Evolutionary conservation across 1,140 invertebrate genomes (phyloP).

Genomic region (Drosophila sechellia): DNA sequence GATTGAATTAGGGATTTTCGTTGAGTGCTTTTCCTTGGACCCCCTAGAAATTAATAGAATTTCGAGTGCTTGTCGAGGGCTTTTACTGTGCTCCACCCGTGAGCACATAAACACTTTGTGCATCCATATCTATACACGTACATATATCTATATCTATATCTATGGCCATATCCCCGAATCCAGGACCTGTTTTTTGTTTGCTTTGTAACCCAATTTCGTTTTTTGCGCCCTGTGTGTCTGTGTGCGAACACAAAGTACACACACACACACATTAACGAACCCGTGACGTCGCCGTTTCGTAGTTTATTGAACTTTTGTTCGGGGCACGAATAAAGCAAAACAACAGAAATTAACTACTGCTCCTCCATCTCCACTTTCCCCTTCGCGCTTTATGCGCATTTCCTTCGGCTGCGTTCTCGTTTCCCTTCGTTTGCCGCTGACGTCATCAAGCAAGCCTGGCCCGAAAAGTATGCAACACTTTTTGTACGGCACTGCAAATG

Average conservation of each 20-base stretch:
- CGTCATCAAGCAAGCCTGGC: constrained; percentile 57
- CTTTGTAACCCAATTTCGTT: constrained; percentile 73
- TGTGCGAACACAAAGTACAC: constrained; percentile 7
- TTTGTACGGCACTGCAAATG: constrained; percentile 31
- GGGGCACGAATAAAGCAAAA: constrained; percentile 44
- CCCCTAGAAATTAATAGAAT: constrained; percentile 34
- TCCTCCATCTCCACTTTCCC: constrained; percentile 16
- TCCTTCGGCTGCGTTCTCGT: constrained; percentile 27
- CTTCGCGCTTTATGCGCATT: constrained; percentile 17
- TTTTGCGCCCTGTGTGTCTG: constrained; percentile 10
- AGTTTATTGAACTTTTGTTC: constrained; percentile 70
- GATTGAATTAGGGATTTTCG: constrained; percentile 7
- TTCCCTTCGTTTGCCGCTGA: constrained; percentile 53
- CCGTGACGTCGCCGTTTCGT: constrained; percentile 59
- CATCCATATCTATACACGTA: constrained; percentile 11
- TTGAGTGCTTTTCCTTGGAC: constrained; percentile 5
- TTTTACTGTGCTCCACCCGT: constrained; percentile 3
- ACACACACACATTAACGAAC: constrained; percentile 12
- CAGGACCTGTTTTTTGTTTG: constrained; percentile 60
- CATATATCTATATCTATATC: not conserved
- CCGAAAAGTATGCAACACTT: constrained; percentile 70
- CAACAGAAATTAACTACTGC: constrained; percentile 70
- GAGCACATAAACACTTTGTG: constrained; percentile 32
- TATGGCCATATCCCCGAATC: constrained; percentile 13
- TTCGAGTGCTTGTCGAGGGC: constrained; percentile 28